phyloP scores from a whole-genome alignment of 2,113 vertebrate genomes.

The Nycticryphes semicollaris region DNA sequence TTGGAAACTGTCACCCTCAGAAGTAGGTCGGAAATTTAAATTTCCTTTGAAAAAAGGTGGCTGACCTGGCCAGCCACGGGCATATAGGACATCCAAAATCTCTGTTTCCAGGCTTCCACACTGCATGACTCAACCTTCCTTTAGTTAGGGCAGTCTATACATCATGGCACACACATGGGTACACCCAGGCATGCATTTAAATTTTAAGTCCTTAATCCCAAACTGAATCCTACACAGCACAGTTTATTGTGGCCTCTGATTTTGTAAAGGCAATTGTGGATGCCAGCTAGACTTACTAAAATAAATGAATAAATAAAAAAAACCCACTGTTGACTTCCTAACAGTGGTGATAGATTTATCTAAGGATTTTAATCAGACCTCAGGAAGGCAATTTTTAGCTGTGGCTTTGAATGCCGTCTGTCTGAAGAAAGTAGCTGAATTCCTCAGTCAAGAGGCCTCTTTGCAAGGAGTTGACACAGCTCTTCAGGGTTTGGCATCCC shows the following conservation, averaged over 20 bases:
- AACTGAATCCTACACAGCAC: background rate
- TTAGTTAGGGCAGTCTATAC: background rate
- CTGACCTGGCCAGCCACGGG: background rate
- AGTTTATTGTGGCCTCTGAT: background rate
- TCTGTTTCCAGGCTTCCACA: background rate
- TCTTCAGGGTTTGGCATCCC: constrained; percentile 18
- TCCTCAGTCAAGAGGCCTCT: constrained; percentile 61
- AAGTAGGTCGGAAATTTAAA: background rate
- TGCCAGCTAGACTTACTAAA: background rate
- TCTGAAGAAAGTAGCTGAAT: constrained; percentile 38
- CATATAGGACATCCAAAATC: background rate
- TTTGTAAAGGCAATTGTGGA: background rate
- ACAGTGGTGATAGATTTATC: background rate
- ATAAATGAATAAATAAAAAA: background rate
- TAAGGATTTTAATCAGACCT: constrained; percentile 55
- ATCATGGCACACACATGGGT: background rate
- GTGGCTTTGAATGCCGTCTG: constrained; percentile 21
- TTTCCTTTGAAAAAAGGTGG: background rate
- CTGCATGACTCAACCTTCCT: background rate
- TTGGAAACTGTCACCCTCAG: background rate
- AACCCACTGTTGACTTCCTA: background rate
- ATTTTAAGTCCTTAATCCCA: background rate
- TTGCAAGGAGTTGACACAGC: background rate
- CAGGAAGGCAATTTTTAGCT: constrained; percentile 62
- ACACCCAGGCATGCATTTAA: background rate